A percentile compares a stretch with the other conserved stretches of the same genome.
Conservation (phyloP, 1,140 invertebrate genomes). For the Pygmarrhopalites habei region DNA sequence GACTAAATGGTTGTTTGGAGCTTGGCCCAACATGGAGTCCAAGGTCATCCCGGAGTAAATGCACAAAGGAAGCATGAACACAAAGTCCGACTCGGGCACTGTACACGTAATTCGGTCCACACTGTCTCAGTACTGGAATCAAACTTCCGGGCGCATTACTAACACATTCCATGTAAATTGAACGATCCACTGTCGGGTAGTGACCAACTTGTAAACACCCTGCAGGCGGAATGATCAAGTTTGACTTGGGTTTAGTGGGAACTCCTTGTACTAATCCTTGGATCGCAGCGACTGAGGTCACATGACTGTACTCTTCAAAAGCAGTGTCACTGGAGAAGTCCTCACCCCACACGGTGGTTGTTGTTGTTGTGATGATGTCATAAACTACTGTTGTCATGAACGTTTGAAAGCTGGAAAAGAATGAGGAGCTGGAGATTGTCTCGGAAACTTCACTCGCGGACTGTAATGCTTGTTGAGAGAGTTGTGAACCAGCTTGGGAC, state of each 20-base stretch:
- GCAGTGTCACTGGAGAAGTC: slow-evolving; percentile 6
- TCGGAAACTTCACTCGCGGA: too few relatives aligned
- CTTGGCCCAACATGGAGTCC: slow-evolving; percentile 18
- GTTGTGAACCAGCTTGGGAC: too few relatives aligned
- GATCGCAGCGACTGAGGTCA: neutral
- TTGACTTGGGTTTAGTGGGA: too few relatives aligned
- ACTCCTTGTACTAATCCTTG: slow-evolving; percentile 2
- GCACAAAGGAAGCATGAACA: slow-evolving; percentile 15
- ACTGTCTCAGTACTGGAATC: neutral
- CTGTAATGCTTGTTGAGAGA: too few relatives aligned
- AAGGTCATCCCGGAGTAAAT: slow-evolving; percentile 18
- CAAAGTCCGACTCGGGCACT: slow-evolving; percentile 6
- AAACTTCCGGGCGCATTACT: neutral
- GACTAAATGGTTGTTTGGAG: neutral
- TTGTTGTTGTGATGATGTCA: slow-evolving; percentile 9
- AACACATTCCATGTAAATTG: slow-evolving; percentile 15
- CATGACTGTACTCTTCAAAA: neutral
- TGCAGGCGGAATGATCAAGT: neutral
- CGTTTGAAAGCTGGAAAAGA: slow-evolving; percentile 7
- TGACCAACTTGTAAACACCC: neutral
- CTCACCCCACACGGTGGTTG: neutral
- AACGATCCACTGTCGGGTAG: neutral
- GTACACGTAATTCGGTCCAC: slow-evolving; percentile 17
- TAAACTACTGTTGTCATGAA: slow-evolving; percentile 1
- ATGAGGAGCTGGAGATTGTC: neutral